Evolutionary conservation across 1,140 invertebrate species (phyloP).

Genomic region (Saccostrea cuccullata): DNA sequence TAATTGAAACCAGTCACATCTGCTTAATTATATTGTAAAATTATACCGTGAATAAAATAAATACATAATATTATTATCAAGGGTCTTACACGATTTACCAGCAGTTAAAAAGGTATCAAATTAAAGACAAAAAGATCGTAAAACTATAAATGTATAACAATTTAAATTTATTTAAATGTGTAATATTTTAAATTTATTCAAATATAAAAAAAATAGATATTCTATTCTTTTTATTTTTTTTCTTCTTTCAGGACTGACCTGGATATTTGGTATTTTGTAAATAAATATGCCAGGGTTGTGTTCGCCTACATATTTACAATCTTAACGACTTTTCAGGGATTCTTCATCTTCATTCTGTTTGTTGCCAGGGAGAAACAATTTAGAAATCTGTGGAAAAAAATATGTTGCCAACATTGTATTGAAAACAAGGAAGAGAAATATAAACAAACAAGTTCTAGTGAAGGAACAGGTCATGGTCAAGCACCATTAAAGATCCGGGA

Average conservation of each 20-base stretch:
- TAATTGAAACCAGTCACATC: not conserved
- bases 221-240: not conserved
- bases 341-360: conserved; percentile 79
- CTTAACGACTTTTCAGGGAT: conserved; percentile 79
- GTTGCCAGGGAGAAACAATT: conserved; percentile 68
- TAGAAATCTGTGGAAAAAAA: conserved; percentile 56
- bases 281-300: conserved; percentile 76
- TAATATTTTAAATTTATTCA: too few relatives aligned
- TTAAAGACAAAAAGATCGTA: not conserved
- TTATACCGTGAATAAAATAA: not conserved
- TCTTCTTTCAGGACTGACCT: conserved; percentile 80
- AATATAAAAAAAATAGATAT: not conserved
- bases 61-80: not conserved
- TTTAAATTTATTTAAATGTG: too few relatives aligned
- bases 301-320: conserved; percentile 81
- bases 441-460: not conserved
- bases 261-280: conserved; percentile 81
- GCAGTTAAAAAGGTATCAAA: not conserved
- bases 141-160: too few relatives aligned
- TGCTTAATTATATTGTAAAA: not conserved
- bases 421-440: not conserved
- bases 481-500: not conserved
- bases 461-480: not conserved
- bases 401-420: conserved; percentile 53
- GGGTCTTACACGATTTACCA: not conserved